These are phyloP conservation scores for Halocaridina rubra DNA, from an alignment of 2,888 invertebrate species.

Conservation along the genomic window DNA sequence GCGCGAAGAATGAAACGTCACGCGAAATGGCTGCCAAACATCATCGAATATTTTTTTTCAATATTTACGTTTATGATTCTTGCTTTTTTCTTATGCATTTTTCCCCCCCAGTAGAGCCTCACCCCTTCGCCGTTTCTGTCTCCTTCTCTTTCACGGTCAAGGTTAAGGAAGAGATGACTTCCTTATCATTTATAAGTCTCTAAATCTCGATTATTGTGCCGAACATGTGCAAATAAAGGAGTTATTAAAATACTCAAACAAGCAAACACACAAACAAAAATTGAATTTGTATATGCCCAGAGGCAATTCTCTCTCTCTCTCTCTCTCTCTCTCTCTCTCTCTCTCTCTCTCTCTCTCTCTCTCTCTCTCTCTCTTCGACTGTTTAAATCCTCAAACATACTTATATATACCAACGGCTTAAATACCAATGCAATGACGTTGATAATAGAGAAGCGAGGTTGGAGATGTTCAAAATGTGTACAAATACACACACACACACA, in stretches of 20 bases:
- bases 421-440: not conserved
- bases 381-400: not conserved
- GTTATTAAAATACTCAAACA: too few species aligned
- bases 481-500: not conserved
- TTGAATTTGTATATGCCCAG: not conserved
- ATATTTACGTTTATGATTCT: too few species aligned
- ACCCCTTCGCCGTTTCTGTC: too few species aligned
- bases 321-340: not conserved
- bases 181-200: too few species aligned
- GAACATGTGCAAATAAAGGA: too few species aligned
- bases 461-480: not conserved
- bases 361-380: not conserved
- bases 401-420: not conserved
- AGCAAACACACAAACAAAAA: too few species aligned
- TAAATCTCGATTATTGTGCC: too few species aligned
- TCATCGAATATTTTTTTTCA: too few species aligned
- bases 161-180: not conserved
- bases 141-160: not conserved
- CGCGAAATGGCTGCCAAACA: too few species aligned
- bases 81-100: too few species aligned
- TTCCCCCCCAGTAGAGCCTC: too few species aligned
- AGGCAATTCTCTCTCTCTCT: not conserved
- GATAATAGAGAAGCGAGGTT: not conserved
- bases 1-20: too few species aligned
- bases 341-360: not conserved